phyloP scores from a whole-genome alignment of 1,140 invertebrate genomes.

The Trachymyrmex septentrionalis region DNA sequence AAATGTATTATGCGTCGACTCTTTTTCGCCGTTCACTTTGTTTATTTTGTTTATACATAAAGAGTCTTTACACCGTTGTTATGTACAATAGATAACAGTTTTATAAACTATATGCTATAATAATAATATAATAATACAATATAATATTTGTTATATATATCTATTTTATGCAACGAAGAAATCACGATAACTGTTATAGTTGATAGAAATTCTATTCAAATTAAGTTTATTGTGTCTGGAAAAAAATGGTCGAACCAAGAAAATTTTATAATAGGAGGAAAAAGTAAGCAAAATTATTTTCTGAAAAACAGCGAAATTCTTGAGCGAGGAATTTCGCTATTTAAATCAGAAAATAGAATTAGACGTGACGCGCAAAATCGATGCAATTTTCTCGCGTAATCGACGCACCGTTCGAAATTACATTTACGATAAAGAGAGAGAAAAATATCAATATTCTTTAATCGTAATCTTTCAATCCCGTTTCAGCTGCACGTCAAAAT shows the following conservation, averaged over 20 bases:
- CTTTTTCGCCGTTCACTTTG: no score
- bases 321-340: background rate
- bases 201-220: background rate
- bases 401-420: background rate
- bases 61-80: no score
- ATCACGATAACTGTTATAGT: background rate
- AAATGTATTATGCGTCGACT: no score
- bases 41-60: no score
- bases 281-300: background rate
- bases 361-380: background rate
- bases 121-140: background rate
- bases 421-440: background rate
- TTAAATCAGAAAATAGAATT: background rate
- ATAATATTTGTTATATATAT: no score
- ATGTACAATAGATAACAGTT: no score
- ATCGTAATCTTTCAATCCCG: slow-evolving; percentile 78
- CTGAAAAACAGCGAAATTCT: background rate
- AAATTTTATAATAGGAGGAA: background rate
- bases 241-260: background rate
- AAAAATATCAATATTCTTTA: background rate
- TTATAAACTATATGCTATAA: no score
- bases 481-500: slow-evolving; percentile 96
- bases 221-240: background rate
- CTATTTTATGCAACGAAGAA: background rate
- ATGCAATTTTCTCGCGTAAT: background rate